Evolutionary conservation across 2,113 vertebrate genomes (phyloP).

Genomic region (Taurulus bubalis): DNA sequence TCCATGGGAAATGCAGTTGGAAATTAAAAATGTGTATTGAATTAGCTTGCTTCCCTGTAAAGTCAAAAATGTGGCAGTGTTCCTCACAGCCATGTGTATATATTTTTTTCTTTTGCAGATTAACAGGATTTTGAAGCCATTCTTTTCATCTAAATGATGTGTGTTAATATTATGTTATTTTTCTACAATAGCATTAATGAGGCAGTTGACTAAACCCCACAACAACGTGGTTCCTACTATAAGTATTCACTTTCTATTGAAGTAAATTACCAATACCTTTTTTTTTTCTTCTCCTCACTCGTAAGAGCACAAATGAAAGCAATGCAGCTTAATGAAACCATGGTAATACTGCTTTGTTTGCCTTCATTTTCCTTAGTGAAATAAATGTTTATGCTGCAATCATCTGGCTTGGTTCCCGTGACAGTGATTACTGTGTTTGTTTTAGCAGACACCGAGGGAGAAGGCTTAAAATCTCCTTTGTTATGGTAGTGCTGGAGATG

Average conservation of each 20-base stretch:
- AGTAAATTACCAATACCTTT: slow-evolving; percentile 5
- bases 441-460: slow-evolving; percentile 68
- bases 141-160: slow-evolving; percentile 26
- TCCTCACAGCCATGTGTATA: slow-evolving; percentile 5
- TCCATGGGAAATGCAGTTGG: slow-evolving; percentile 75
- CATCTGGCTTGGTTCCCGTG: slow-evolving; percentile 66
- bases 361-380: slow-evolving; percentile 61
- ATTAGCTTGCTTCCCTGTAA: slow-evolving; percentile 38
- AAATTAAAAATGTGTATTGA: slow-evolving; percentile 60
- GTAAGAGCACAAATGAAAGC: slow-evolving; percentile 67
- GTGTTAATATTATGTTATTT: slow-evolving; percentile 27
- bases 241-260: slow-evolving; percentile 44
- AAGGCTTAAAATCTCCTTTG: slow-evolving; percentile 51
- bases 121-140: slow-evolving; percentile 11
- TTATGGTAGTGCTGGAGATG: slow-evolving; percentile 61
- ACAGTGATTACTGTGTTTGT: slow-evolving; percentile 74
- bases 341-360: slow-evolving; percentile 71
- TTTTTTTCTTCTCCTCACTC: slow-evolving; percentile 29
- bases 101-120: slow-evolving; percentile 9
- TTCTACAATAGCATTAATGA: slow-evolving; percentile 36
- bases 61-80: slow-evolving; percentile 27
- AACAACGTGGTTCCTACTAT: slow-evolving; percentile 15
- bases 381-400: slow-evolving; percentile 77
- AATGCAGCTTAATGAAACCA: slow-evolving; percentile 67
- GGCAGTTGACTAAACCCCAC: slow-evolving; percentile 2